Base-by-base conservation (phyloP, 2,113 vertebrate species). In the Baryphthengus martii region DNA sequence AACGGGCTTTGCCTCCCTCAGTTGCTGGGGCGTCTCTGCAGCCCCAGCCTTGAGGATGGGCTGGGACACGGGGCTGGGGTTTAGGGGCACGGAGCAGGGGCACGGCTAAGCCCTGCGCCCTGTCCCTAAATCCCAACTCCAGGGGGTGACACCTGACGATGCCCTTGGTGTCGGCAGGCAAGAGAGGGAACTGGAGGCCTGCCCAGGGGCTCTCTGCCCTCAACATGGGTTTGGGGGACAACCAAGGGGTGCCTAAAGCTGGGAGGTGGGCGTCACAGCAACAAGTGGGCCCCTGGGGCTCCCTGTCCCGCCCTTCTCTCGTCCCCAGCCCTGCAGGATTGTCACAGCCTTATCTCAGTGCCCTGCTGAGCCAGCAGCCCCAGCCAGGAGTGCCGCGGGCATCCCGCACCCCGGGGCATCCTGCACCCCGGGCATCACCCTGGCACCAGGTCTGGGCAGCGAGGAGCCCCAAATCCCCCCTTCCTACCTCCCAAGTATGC, bases 311-410 rank as follows among this genome's bases (percentile, higher is more conserved):
- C 11, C 49, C 62, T 79, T 85, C 23, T 68, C 50, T 76, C 35
- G 15, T 67, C 23, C 83, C 23, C 58, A 92, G 55, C 71, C 52
- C 94, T 3, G 18, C 3, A 5, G 67, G 39, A 76, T 35, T 85
- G 62, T 37, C 2, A 1, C 29, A 52, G 49, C 50, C 55, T 89
- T 86, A 80, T 83, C 75, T 44, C 1, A 1, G 8, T 49, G 3
- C 25, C 33, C 40, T 92, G 93, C 95, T 86, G 95, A 77, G 96
- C 53, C 76, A 86, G 93, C 86, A 90, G 40, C n/a, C 50, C 56
- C 3, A 18, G 49, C 40, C 49, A 5, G 5, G 1, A 65, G 53
- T 0, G 0, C 45, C 10, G 1, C 0, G 0, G n/a, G 33, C 37
- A 76, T 49, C 89, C 74, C 1, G 1, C n/a, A 53, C 3, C 20